Evolutionary conservation across 2,797 vertebrate species (phyloP), one percentile per base, ranked within the genome.

Genomic region (Melanotaenia boesemani): DNA sequence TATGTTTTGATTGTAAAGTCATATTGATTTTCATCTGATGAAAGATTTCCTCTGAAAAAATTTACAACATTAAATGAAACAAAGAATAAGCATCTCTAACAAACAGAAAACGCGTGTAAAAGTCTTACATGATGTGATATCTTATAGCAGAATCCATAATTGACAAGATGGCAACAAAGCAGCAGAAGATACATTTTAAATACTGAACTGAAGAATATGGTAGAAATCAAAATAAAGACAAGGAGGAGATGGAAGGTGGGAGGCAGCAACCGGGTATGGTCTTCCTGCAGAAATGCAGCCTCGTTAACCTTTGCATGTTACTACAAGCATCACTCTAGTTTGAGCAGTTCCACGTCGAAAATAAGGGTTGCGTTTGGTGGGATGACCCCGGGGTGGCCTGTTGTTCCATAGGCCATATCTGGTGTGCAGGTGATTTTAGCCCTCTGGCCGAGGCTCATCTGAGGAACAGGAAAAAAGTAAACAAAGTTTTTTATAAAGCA

Each of bases 381-480:
- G 93, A 99, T 99, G 93, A 99, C 98, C 50, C 98, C 98, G 0
- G 98, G 98, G 88, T 99, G 98, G 77, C 98, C 98, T 0, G 97
- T 98, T 63, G 94, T 82, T 91, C 98, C 98, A 0, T 99, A 99
- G 2, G 98, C 98, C 96, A 99, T 95, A 64, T 99, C 97, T 18
- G 98, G 97, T 83, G 97, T 97, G 92, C 97, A 99, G 92, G 97
- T 99, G 94, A 99, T 90, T 95, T 98, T 99, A 56, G 96, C 98
- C 90, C 98, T 95, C 93, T 99, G 97, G 85, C 98, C 97, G 87
- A 99, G 93, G 82, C 98, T 99, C 98, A 99, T 99, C 98, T 93
- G 73, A 78, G 74, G 41, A 6, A 63, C 9, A 70, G 16, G 37
- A 5, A 37, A 39, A 63, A 55, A 52, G 15, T 4, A 32, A 18